Conservation (phyloP, 2,797 vertebrate species). For the Momotus momota region DNA sequence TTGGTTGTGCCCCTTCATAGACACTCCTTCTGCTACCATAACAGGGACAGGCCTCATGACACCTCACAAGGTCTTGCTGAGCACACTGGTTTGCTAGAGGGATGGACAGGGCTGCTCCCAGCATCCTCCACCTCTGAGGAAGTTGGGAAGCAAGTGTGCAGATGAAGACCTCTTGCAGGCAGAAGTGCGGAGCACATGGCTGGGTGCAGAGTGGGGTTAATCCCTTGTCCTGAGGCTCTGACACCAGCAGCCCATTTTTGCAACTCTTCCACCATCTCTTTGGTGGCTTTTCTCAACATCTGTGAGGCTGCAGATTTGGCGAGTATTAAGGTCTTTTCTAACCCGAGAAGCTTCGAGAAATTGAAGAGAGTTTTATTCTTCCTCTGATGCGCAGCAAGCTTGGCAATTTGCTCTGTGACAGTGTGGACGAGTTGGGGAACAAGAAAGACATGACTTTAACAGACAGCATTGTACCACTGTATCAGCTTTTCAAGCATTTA, state of each 20-base stretch:
- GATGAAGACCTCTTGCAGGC: background rate
- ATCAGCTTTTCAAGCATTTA: background rate
- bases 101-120: background rate
- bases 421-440: fast-evolving
- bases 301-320: background rate
- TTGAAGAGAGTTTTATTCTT: background rate
- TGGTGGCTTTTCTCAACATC: background rate
- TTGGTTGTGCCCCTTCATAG: background rate
- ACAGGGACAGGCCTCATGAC: fast-evolving
- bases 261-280: background rate
- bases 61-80: background rate
- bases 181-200: fast-evolving
- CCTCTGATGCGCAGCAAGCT: background rate
- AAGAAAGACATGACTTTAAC: background rate
- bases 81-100: background rate
- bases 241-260: background rate
- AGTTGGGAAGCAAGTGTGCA: background rate
- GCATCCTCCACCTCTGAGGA: background rate
- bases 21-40: fast-evolving
- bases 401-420: background rate
- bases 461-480: background rate
- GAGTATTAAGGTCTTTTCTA: background rate
- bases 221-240: fast-evolving
- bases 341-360: background rate
- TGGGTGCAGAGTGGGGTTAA: background rate